Conservation (phyloP, 2,888 invertebrate genomes). For the Protophormia terraenovae region DNA sequence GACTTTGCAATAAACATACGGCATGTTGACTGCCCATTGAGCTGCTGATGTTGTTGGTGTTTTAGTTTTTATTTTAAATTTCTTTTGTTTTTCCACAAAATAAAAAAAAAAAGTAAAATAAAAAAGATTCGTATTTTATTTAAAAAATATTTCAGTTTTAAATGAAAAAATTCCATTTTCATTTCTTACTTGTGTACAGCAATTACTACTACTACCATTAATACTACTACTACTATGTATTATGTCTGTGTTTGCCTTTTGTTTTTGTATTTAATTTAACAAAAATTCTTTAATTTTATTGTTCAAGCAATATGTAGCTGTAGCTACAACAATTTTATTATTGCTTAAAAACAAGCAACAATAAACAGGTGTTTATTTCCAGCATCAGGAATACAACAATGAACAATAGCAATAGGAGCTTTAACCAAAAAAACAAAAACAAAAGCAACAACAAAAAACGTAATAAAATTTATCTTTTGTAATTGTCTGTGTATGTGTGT, state of each 20-base stretch:
- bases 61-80: not conserved
- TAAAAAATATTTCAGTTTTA: slow-evolving; percentile 60
- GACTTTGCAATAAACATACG: no score
- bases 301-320: not conserved
- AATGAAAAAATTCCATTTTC: slow-evolving; percentile 58
- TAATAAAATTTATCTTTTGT: not conserved
- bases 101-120: not conserved
- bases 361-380: slow-evolving; percentile 47
- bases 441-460: not conserved
- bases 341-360: slow-evolving; percentile 25
- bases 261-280: slow-evolving; percentile 28
- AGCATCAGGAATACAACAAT: not conserved
- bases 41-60: not conserved
- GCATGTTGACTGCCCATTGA: no score
- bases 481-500: not conserved
- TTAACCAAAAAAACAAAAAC: not conserved
- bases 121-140: slow-evolving; percentile 39
- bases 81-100: not conserved
- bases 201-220: no score
- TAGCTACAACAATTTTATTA: slow-evolving; percentile 17
- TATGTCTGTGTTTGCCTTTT: not conserved
- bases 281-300: slow-evolving; percentile 21
- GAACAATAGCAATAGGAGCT: no score
- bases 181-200: slow-evolving; percentile 1
- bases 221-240: no score